Evolutionary conservation across 64 coral and sea anemone species (phyloP).

Genomic region (Montipora efflorescens): DNA sequence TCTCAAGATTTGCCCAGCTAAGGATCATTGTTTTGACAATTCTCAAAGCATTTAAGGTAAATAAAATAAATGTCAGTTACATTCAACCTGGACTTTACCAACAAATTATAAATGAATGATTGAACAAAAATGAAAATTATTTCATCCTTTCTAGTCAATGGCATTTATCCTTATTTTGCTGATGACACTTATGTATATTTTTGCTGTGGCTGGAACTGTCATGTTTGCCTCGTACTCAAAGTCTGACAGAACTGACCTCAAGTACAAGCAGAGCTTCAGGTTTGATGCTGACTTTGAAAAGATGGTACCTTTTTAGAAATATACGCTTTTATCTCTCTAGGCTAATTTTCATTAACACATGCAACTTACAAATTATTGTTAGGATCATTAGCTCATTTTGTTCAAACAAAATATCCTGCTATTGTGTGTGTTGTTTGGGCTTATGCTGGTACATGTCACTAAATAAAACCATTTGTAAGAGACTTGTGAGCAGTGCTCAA

Average conservation of each 20-base stretch:
- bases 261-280: slow-evolving; percentile 96
- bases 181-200: slow-evolving; percentile 95
- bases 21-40: slow-evolving; percentile 98
- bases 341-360: too few species aligned
- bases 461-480: too few species aligned
- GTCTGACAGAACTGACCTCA: slow-evolving; percentile 84
- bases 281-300: neutral
- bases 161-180: slow-evolving; percentile 94
- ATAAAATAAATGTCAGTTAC: neutral
- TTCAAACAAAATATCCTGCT: too few species aligned
- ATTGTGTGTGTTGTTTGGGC: too few species aligned
- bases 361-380: too few species aligned
- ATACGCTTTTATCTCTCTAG: too few species aligned
- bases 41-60: slow-evolving; percentile 99
- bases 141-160: slow-evolving; percentile 80
- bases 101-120: too few species aligned
- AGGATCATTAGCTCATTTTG: too few species aligned
- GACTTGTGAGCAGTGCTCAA: too few species aligned
- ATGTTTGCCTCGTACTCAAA: slow-evolving; percentile 90
- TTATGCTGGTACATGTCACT: too few species aligned
- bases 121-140: neutral
- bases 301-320: too few species aligned
- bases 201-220: slow-evolving; percentile 99
- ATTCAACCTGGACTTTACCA: neutral
- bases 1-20: slow-evolving; percentile 97